Conservation (phyloP, 2,888 invertebrate genomes). For the Mystacides longicornis region DNA sequence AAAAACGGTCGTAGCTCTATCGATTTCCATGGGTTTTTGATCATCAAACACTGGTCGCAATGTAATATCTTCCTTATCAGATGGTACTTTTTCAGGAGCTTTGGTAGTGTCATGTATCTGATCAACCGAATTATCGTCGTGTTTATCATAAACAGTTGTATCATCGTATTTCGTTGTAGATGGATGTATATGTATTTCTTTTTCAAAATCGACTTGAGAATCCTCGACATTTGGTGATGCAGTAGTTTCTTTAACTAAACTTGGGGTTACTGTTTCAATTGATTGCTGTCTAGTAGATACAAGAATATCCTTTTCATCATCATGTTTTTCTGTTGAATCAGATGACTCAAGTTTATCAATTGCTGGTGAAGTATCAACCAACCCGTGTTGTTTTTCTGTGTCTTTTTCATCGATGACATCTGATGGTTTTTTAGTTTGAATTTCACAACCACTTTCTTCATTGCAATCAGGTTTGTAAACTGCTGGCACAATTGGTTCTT, state of each 20-base stretch:
- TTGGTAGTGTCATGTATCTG: not conserved
- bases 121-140: not conserved
- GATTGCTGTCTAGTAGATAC: no score
- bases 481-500: slow-evolving; percentile 21
- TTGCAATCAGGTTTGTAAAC: slow-evolving; percentile 24
- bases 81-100: not conserved
- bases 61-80: slow-evolving; percentile 2
- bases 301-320: no score
- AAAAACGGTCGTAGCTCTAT: no score
- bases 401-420: not conserved
- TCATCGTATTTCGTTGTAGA: not conserved
- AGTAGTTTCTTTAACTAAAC: not conserved
- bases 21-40: not conserved
- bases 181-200: not conserved
- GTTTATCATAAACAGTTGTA: not conserved
- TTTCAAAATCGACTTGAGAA: not conserved
- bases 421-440: slow-evolving; percentile 2
- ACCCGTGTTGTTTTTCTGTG: slow-evolving; percentile 1
- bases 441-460: slow-evolving; percentile 22
- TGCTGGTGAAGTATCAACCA: not conserved
- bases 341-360: not conserved
- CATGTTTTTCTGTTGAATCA: no score
- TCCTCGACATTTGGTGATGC: not conserved
- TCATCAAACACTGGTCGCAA: not conserved
- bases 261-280: not conserved